phyloP scores from a whole-genome alignment of 2,797 vertebrate species.

The Hephaestus fuliginosus region DNA sequence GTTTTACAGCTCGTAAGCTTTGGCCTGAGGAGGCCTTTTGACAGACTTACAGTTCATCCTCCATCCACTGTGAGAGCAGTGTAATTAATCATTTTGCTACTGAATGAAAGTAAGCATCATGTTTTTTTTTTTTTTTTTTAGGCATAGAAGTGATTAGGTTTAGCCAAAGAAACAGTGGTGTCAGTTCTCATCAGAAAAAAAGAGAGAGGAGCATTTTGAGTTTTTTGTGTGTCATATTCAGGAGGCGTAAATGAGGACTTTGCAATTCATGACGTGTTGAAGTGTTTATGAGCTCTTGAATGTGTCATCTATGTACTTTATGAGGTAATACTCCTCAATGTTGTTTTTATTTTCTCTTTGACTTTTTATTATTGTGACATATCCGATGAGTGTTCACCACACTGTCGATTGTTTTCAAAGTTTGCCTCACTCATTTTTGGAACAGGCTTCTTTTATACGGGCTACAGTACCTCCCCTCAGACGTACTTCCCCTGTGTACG shows the following conservation, averaged over 20 bases:
- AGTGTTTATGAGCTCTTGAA: neutral
- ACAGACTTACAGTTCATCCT: no score
- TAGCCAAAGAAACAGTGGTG: no score
- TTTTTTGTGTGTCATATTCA: no score
- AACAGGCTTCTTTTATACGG: neutral
- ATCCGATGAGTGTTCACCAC: neutral
- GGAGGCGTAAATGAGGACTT: neutral
- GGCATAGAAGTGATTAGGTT: no score
- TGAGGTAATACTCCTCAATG: neutral
- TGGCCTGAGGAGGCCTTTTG: no score
- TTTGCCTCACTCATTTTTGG: neutral
- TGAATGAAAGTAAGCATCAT: no score
- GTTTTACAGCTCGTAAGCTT: no score
- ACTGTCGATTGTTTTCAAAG: neutral
- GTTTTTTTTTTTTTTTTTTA: no score
- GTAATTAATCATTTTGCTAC: no score
- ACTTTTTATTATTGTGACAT: neutral
- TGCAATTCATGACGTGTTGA: neutral
- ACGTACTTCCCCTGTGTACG: neutral
- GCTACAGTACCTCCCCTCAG: rapidly evolving
- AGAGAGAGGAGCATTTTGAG: no score
- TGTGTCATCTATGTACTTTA: neutral
- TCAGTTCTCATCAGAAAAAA: no score
- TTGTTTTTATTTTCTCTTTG: neutral
- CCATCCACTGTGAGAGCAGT: no score